Base-by-base conservation (phyloP, 2,797 vertebrate species). In the Ciconia nigra region DNA sequence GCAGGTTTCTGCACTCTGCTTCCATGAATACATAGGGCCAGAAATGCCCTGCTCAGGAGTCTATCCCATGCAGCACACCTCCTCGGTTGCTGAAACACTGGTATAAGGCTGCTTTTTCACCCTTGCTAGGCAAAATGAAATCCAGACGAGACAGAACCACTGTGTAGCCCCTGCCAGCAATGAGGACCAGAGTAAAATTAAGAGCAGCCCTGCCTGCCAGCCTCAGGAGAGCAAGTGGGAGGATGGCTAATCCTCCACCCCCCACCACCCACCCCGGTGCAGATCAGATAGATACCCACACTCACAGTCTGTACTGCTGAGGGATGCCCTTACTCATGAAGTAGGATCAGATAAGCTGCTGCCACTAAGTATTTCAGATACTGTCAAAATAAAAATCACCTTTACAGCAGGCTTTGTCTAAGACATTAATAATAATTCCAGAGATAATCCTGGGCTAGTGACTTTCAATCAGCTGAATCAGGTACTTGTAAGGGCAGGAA, bases 21-120 rank as follows among this genome's bases (percentile, higher is more conserved):
- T 52, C 33, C 42, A 13, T 21, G 33, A 57, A 20, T 5, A n/a
- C n/a, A 20, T 4, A 7, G 31, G 61, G 44, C 17, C 61, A 63
- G 77, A n/a, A 78, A 13, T 13, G 57, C 39, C 25, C 29, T 5
- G 5, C 49, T 51, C 33, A 9, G 54, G 58, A 62, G 20, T 44
- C 73, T 66, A 3, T 4, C 73, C 39, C 57, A 7, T 39, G 42
- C 84, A 72, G 89, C 54, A 7, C n/a, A 51, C 20, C 67, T 61
- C 59, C 42, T 25, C 0, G 0, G 7, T 3, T 46, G 78, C 77
- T 86, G 67, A 35, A 33, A 21, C 31, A 8, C 1, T 4, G 22
- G 10, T 6, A 2, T 3, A 26, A 47, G 37, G 76, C 86, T 91
- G 51, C 14, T 29, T 31, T 57, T 49, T 69, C 55, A n/a, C 14